These are phyloP conservation scores for Synanthedon tipuliformis DNA, from an alignment of 2,888 invertebrate species.

Conservation along the genomic window DNA sequence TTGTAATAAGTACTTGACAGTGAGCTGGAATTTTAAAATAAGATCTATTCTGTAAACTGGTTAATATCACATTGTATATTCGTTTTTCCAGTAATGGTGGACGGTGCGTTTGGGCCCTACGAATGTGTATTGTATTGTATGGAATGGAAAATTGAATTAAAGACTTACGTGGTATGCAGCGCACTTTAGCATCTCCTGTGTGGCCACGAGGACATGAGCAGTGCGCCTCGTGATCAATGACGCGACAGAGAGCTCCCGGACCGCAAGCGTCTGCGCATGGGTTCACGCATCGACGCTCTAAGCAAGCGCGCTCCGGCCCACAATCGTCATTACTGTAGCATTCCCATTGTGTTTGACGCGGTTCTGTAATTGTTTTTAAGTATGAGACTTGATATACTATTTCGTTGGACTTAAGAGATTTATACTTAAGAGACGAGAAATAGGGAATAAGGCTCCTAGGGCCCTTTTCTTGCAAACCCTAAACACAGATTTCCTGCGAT, in stretches of 20 bases:
- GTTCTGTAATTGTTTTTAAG: slow-evolving; percentile 26
- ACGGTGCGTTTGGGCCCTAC: neutral
- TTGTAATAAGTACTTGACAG: too few species aligned
- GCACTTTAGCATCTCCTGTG: slow-evolving; percentile 76
- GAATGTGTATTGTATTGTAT: neutral
- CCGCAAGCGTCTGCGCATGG: slow-evolving; percentile 85
- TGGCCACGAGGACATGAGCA: slow-evolving; percentile 87
- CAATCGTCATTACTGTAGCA: slow-evolving; percentile 86
- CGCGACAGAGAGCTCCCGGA: slow-evolving; percentile 83
- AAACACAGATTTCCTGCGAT: too few species aligned
- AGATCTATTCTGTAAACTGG: too few species aligned
- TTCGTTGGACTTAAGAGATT: too few species aligned
- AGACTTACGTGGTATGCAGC: slow-evolving; percentile 84
- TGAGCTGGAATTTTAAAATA: too few species aligned
- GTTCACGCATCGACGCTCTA: slow-evolving; percentile 81
- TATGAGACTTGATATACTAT: too few species aligned
- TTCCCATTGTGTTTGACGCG: slow-evolving; percentile 68
- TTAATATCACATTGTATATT: too few species aligned
- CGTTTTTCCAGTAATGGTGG: neutral
- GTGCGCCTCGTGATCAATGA: slow-evolving; percentile 78
- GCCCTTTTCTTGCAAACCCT: too few species aligned
- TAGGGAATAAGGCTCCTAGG: neutral
- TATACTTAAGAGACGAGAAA: neutral
- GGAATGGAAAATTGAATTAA: slow-evolving; percentile 2
- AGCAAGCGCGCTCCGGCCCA: slow-evolving; percentile 77